Evolutionary conservation across 2,888 invertebrate genomes (phyloP).

Genomic region (Candidula unifasciata): DNA sequence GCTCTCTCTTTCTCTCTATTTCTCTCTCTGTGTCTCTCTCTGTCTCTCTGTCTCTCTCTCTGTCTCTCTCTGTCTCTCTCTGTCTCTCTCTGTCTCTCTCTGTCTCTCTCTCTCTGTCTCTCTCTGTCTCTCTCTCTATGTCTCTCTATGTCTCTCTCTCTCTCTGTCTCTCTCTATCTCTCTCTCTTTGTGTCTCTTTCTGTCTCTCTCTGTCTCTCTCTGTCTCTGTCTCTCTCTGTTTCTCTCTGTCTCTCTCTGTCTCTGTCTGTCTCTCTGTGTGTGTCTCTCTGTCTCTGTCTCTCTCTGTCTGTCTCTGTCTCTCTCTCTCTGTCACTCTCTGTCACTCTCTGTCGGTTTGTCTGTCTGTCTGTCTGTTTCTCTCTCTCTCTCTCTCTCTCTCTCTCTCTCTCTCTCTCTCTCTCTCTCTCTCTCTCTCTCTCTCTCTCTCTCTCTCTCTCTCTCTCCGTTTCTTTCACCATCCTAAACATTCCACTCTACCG

Average conservation of each 20-base stretch:
- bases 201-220: no score
- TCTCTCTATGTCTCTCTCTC: no score
- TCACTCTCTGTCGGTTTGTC: no score
- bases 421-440: not conserved
- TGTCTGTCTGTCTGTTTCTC: not conserved
- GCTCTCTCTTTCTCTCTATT: not conserved
- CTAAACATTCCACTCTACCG: no score
- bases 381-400: conserved; percentile 6
- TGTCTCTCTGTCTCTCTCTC: not conserved
- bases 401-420: not conserved
- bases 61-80: not conserved
- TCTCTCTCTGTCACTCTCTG: not conserved
- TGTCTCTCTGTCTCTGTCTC: not conserved
- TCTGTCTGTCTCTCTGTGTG: no score
- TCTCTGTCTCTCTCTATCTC: no score
- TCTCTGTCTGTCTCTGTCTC: not conserved
- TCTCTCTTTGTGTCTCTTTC: no score
- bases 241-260: no score
- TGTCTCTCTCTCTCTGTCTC: no score
- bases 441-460: not conserved
- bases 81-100: not conserved
- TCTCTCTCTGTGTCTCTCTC: conserved; percentile 16
- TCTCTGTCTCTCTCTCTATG: no score
- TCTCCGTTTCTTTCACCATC: no score
- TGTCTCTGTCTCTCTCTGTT: no score